Conservation (phyloP, 1,140 invertebrate species). For the Theocolax elegans region DNA sequence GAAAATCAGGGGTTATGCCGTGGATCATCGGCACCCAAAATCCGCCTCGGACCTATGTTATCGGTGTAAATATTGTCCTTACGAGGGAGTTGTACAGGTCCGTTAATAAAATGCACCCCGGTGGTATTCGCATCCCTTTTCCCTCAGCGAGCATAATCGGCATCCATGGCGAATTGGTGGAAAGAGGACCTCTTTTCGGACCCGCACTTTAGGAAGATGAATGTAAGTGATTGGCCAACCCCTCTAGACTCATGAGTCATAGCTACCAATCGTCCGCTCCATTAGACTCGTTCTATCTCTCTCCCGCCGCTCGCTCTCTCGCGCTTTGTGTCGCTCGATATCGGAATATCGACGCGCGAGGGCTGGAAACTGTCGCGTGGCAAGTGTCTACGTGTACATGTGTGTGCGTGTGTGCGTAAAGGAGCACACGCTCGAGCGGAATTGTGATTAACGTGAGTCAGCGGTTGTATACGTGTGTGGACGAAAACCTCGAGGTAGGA, state of each 20-base stretch:
- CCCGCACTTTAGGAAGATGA: constrained; percentile 47
- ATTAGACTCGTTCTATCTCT: constrained; percentile 45
- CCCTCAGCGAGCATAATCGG: constrained; percentile 3
- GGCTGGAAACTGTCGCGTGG: constrained; percentile 5
- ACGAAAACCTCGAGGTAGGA: neutral
- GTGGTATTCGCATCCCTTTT: neutral
- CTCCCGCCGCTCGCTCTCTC: constrained; percentile 19
- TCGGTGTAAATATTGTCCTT: constrained; percentile 37
- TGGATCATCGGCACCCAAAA: no score
- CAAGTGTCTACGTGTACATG: no score
- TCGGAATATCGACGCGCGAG: constrained; percentile 9
- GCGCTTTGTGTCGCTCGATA: constrained; percentile 9
- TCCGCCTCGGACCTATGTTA: no score
- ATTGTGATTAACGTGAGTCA: constrained; percentile 36
- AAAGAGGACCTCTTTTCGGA: no score
- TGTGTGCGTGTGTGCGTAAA: no score
- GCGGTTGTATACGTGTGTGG: neutral
- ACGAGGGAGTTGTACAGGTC: neutral
- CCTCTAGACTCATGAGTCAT: constrained; percentile 47
- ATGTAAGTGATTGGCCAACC: constrained; percentile 51
- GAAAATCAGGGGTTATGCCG: no score
- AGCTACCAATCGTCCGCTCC: constrained; percentile 50
- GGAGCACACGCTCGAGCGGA: neutral
- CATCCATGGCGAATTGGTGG: no score
- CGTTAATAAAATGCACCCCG: constrained; percentile 22